Evolutionary conservation across 2,797 vertebrate species (phyloP).

Genomic region (Muscicapa striata): DNA sequence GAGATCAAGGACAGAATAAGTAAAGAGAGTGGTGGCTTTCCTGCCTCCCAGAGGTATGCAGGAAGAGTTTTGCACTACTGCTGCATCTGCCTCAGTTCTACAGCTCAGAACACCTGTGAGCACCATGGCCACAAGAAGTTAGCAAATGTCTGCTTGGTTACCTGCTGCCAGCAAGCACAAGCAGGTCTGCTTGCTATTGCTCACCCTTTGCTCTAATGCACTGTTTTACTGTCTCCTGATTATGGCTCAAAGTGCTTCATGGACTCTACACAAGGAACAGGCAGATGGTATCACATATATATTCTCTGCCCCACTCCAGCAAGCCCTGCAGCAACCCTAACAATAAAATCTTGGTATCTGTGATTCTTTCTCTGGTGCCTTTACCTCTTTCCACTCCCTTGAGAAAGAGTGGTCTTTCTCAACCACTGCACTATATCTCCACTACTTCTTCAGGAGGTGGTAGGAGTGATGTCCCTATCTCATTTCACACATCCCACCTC

Average conservation of each 20-base stretch:
- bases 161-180: background rate
- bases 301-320: background rate
- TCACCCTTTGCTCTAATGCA: background rate
- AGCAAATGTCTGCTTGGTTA: background rate
- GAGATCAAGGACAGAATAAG: conserved; percentile 17
- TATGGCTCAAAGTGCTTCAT: background rate
- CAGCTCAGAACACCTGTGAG: background rate
- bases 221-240: background rate
- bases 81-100: background rate
- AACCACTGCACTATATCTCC: background rate
- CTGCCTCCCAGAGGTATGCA: background rate
- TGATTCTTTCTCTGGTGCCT: background rate
- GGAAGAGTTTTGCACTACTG: background rate
- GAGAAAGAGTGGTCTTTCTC: background rate
- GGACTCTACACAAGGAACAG: background rate
- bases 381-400: background rate
- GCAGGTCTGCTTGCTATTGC: background rate
- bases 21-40: background rate
- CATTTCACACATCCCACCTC: background rate
- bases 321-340: background rate
- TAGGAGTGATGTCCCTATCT: background rate
- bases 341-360: background rate
- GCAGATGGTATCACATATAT: background rate
- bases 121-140: background rate
- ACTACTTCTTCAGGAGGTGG: background rate